Conservation (phyloP, 64 coral and sea anemone genomes). For the Pocillopora damicornis region DNA sequence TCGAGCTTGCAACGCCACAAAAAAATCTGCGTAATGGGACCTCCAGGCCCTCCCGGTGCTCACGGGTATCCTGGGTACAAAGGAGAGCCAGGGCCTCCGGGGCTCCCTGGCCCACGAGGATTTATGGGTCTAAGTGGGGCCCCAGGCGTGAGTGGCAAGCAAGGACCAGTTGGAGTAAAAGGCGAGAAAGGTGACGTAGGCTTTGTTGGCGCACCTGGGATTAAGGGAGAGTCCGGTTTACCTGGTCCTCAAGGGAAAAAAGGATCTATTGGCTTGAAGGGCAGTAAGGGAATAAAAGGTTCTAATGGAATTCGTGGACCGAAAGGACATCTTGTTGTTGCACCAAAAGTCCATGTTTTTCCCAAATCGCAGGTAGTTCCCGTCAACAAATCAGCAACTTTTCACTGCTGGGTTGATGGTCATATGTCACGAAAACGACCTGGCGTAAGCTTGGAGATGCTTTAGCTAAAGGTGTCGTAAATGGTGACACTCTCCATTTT, state of each 20-base stretch:
- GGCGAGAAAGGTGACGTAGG: too few species aligned
- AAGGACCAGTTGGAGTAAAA: neutral
- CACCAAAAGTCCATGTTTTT: neutral
- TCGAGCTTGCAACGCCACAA: neutral
- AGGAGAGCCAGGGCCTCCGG: neutral
- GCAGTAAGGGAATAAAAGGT: neutral
- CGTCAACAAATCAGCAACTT: neutral
- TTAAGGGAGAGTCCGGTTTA: neutral
- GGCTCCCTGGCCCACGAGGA: neutral
- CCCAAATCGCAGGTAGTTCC: neutral
- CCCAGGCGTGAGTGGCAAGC: neutral
- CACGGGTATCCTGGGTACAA: neutral
- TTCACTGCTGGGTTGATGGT: slow-evolving; percentile 22
- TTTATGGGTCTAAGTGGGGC: neutral
- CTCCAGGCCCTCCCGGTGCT: neutral
- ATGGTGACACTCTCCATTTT: neutral
- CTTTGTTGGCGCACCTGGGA: neutral
- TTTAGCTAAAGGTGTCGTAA: too few species aligned
- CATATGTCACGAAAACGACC: too few species aligned
- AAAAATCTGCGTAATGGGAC: neutral
- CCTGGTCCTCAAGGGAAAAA: neutral
- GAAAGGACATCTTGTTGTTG: slow-evolving; percentile 2
- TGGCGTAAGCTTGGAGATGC: slow-evolving; percentile 6
- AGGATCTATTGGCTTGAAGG: slow-evolving; percentile 6
- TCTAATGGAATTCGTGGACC: neutral